Evolutionary conservation across 2,888 invertebrate species (phyloP).

Genomic region (Cheilosia vulpina): DNA sequence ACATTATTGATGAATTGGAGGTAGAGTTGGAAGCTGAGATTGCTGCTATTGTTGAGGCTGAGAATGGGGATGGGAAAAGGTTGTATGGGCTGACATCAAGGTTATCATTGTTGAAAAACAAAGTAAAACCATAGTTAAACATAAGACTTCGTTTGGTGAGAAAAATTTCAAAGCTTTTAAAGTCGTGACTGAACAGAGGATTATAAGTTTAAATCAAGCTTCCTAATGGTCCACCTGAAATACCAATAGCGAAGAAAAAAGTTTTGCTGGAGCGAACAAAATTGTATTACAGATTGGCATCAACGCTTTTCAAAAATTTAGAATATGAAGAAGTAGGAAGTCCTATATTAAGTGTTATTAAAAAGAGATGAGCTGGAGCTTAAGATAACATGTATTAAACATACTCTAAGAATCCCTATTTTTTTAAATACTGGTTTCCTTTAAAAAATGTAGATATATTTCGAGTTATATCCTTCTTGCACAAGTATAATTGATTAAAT

Average conservation of each 20-base stretch:
- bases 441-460: not conserved
- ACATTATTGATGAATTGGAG: no score
- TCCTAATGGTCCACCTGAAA: constrained; percentile 18
- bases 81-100: constrained; percentile 8
- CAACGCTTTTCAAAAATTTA: constrained; percentile 11
- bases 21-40: not conserved
- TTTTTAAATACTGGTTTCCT: not conserved
- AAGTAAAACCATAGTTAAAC: constrained; percentile 11
- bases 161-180: not conserved
- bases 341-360: not conserved
- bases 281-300: constrained; percentile 6
- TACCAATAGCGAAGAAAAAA: constrained; percentile 8
- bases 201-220: constrained; percentile 3
- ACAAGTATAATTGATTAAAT: no score
- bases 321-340: not conserved
- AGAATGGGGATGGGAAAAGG: constrained; percentile 12
- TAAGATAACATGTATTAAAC: not conserved
- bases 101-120: constrained; percentile 8
- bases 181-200: no score
- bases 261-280: constrained; percentile 27
- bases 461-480: no score
- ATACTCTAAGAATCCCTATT: not conserved
- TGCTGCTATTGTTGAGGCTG: not conserved
- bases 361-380: constrained; percentile 1
- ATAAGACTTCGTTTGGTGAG: constrained; percentile 26